These are phyloP conservation scores for Chunga burmeisteri DNA, from an alignment of 2,113 vertebrate species.

Conservation along the genomic window DNA sequence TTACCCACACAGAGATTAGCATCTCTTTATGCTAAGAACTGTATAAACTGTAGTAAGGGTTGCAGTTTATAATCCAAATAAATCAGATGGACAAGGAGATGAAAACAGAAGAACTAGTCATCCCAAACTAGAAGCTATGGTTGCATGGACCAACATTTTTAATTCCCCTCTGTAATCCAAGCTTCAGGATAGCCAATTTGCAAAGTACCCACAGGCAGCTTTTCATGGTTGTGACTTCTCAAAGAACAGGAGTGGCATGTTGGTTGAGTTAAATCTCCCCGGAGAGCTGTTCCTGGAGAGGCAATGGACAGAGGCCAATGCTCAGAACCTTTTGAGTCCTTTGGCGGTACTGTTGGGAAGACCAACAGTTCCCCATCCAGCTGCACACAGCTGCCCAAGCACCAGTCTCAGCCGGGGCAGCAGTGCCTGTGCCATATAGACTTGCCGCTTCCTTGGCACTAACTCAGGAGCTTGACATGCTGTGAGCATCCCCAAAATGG, in stretches of 20 bases:
- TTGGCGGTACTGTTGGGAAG: background rate
- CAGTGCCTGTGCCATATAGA: background rate
- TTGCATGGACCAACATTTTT: background rate
- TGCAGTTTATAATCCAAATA: background rate
- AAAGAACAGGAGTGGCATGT: background rate
- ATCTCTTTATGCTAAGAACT: background rate
- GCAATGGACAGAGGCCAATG: background rate
- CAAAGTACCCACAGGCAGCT: background rate
- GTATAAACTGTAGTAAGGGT: background rate
- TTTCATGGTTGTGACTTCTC: background rate
- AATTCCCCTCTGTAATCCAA: background rate
- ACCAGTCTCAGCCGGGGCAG: background rate
- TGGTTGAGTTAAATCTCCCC: background rate
- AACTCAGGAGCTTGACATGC: rapidly evolving
- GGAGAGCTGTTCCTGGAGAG: background rate
- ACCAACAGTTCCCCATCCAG: background rate
- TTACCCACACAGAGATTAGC: background rate
- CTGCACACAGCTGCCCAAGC: rapidly evolving
- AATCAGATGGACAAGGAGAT: background rate
- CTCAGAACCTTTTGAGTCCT: background rate
- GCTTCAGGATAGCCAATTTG: background rate
- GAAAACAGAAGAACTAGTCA: background rate
- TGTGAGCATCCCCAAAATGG: rapidly evolving
- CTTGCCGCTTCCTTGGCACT: background rate
- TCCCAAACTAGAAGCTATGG: background rate